Conservation (phyloP, 2,888 invertebrate species). For the Melieria crassipennis region DNA sequence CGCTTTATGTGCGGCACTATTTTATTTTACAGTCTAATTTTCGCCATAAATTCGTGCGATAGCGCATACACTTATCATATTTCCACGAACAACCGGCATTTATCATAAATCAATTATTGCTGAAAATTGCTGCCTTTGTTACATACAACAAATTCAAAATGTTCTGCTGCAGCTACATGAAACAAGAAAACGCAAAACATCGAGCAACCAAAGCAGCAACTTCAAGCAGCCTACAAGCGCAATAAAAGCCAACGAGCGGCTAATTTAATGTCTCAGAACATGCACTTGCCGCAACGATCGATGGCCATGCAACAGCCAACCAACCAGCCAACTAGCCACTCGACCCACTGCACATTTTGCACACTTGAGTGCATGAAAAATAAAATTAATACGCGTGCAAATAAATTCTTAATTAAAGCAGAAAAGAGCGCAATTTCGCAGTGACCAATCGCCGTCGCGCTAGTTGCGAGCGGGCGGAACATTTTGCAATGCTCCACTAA, state of each 20-base stretch:
- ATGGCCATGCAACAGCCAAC: neutral
- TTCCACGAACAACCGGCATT: neutral
- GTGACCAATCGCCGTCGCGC: too few relatives aligned
- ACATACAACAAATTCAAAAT: constrained; percentile 4
- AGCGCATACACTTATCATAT: too few relatives aligned
- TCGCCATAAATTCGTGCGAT: too few relatives aligned
- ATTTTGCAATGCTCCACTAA: too few relatives aligned
- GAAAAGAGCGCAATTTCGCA: neutral
- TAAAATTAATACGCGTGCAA: constrained; percentile 6
- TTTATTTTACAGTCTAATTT: too few relatives aligned
- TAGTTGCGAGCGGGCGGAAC: too few relatives aligned
- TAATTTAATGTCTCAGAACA: constrained; percentile 3
- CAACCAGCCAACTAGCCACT: too few relatives aligned
- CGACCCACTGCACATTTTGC: neutral
- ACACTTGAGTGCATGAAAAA: neutral
- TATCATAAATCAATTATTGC: constrained; percentile 23
- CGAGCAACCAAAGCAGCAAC: neutral
- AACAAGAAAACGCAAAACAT: neutral
- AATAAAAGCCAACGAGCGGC: neutral
- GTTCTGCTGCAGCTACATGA: neutral
- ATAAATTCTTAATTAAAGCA: constrained; percentile 9
- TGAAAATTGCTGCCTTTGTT: constrained; percentile 21
- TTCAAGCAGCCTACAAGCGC: neutral
- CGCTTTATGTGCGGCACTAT: too few relatives aligned
- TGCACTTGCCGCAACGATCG: constrained; percentile 1